phyloP scores from a whole-genome alignment of 2,888 invertebrate genomes.

The Amblyteles armatorius region DNA sequence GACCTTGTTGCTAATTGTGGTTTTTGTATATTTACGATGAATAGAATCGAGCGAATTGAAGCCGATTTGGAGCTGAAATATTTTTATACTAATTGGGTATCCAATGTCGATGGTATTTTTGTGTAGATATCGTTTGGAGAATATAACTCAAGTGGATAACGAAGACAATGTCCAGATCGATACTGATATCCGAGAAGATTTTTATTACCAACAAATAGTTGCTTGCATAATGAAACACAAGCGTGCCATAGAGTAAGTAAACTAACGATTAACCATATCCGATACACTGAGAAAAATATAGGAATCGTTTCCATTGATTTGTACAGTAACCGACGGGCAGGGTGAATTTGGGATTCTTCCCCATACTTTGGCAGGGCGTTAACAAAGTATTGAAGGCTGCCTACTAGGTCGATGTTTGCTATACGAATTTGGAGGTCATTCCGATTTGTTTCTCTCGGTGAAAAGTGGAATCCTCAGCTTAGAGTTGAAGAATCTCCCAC shows the following conservation, averaged over 20 bases:
- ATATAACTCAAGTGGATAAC: background rate
- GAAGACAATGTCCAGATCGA: background rate
- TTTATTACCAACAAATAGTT: background rate
- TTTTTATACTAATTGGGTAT: background rate
- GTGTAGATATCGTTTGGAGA: slow-evolving; percentile 2
- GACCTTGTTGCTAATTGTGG: background rate
- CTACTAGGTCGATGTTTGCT: too few species aligned
- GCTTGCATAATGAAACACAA: background rate
- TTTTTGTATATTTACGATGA: background rate
- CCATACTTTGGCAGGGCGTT: too few species aligned
- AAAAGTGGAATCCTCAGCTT: too few species aligned
- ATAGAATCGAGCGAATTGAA: background rate
- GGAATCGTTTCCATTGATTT: too few species aligned
- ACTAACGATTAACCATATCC: background rate
- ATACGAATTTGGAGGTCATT: too few species aligned
- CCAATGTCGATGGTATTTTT: background rate
- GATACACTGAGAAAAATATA: too few species aligned
- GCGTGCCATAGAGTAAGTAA: background rate
- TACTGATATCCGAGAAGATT: background rate
- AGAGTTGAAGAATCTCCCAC: too few species aligned
- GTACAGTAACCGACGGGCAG: too few species aligned
- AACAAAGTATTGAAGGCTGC: too few species aligned
- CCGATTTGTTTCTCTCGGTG: too few species aligned
- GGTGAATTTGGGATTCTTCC: too few species aligned
- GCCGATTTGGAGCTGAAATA: background rate